Conservation (phyloP, 2,888 invertebrate genomes). For the Rapana venosa region DNA sequence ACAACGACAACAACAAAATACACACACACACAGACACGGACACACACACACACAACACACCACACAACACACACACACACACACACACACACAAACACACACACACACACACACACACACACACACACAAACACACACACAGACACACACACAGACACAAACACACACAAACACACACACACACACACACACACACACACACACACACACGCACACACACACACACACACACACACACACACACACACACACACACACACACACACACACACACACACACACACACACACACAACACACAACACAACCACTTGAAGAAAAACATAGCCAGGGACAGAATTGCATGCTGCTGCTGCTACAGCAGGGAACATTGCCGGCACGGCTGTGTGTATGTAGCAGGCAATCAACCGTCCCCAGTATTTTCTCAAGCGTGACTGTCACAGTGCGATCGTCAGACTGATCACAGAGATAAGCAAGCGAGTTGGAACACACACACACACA, state of each 20-base stretch:
- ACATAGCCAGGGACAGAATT: too few relatives aligned
- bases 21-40: background rate
- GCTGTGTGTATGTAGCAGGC: too few relatives aligned
- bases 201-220: slow-evolving; percentile 17
- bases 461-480: too few relatives aligned
- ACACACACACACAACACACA: background rate
- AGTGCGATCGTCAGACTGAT: too few relatives aligned
- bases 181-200: slow-evolving; percentile 12
- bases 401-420: too few relatives aligned
- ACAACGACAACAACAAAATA: background rate
- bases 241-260: slow-evolving; percentile 10
- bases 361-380: too few relatives aligned
- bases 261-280: slow-evolving; percentile 4
- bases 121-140: background rate
- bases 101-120: background rate
- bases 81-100: background rate
- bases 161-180: background rate
- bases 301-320: too few relatives aligned
- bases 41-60: background rate
- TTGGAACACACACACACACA: too few relatives aligned
- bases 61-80: background rate
- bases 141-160: background rate
- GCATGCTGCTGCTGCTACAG: too few relatives aligned
- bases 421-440: too few relatives aligned
- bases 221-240: slow-evolving; percentile 24